Conservation (phyloP, 2,888 invertebrate genomes). For the Meiosimyza platycephala region DNA sequence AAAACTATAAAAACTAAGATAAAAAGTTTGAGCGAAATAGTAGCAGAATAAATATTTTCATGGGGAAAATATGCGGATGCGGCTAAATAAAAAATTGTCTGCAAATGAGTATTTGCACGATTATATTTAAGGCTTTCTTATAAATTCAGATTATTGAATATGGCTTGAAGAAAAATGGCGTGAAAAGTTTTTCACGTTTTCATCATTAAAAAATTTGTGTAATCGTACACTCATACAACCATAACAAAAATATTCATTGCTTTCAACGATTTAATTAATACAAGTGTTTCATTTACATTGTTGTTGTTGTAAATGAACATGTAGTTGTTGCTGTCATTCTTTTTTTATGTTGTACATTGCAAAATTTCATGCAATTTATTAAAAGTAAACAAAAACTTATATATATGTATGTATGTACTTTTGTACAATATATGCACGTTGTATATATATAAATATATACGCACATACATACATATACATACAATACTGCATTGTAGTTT, state of each 20-base stretch:
- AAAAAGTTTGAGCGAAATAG: too few species aligned
- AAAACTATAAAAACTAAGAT: too few species aligned
- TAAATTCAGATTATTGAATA: too few species aligned
- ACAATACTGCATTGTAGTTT: slow-evolving; percentile 6
- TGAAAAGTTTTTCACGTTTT: background rate
- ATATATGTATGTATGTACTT: background rate
- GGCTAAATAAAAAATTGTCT: too few species aligned
- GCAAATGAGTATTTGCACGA: too few species aligned
- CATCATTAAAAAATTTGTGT: too few species aligned
- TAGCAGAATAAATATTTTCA: too few species aligned
- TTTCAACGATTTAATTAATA: slow-evolving; percentile 37
- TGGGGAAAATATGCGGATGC: too few species aligned
- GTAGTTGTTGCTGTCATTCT: background rate
- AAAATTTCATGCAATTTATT: slow-evolving; percentile 39
- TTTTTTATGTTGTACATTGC: slow-evolving; percentile 15
- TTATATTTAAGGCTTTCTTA: too few species aligned
- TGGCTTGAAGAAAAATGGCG: too few species aligned
- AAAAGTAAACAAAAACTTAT: slow-evolving; percentile 27
- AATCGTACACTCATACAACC: slow-evolving; percentile 26
- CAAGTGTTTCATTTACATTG: slow-evolving; percentile 20
- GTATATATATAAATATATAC: background rate
- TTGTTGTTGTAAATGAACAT: too few species aligned
- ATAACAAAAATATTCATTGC: slow-evolving; percentile 5
- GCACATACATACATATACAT: slow-evolving; percentile 17
- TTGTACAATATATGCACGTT: too few species aligned